Evolutionary conservation across 2,113 vertebrate genomes (phyloP), one percentile per base, ranked within the genome.

Genomic region (Alaudala cheleensis): DNA sequence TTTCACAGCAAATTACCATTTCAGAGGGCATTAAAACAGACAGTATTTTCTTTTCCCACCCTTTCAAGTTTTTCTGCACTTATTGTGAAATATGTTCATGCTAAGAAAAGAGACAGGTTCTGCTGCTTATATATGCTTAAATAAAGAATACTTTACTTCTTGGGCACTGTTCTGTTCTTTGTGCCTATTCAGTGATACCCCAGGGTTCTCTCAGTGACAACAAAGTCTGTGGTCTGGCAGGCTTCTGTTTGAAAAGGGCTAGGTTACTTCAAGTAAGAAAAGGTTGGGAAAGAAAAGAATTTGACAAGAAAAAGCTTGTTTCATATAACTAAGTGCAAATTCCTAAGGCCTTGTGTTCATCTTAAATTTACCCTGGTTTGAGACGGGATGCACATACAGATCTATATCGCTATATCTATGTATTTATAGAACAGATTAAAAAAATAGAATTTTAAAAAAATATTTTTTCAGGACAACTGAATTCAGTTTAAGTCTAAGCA

Each of bases 301-400:
- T 70, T 47, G 42, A 77, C 87, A 95, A 87, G 81, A 91, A 93
- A 91, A 94, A 85, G 23, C 73, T 81, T 95, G 86, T 86, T 95
- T 76, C 34, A 6, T 54, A 40, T 58, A 94, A 80, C 42, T 57
- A 61, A 31, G 49, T 50, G 81, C 33, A 88, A 93, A 84, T 84
- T 78, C 23, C 22, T 4, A 28, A 80, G 25, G 9, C n/a, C 87
- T 87, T 82, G 17, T 6, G 7, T 58, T 26, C 12, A 44, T 71
- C 42, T 90, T 42, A 70, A 77, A 87, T 85, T 72, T 91, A 76
- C 34, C 14, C 42, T 34, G 12, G 45, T 33, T 69, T 57, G 73
- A 82, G 37, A 71, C 29, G 44, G 61, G 23, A n/a, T 74, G 25
- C 4, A 29, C 15, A 56, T n/a, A 29, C 3, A 15, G 14, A 26